Conservation (phyloP, 2,888 invertebrate genomes). For the Drosophila borealis region DNA sequence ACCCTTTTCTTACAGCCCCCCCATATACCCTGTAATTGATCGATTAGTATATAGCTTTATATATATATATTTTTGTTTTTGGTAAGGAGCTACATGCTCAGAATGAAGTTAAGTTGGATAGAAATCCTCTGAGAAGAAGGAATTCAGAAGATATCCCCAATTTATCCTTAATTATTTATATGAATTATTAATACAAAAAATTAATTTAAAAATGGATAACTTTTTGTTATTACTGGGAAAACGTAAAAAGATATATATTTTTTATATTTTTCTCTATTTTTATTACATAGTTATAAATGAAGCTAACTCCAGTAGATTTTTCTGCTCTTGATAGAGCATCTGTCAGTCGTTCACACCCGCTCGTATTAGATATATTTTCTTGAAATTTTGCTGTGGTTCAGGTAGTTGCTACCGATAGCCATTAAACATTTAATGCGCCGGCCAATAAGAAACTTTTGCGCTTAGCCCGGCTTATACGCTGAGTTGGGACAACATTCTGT, state of each 20-base stretch:
- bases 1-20: conserved; percentile 3
- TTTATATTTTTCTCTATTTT: too few species aligned
- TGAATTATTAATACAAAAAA: too few species aligned
- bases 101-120: too few species aligned
- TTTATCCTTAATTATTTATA: too few species aligned
- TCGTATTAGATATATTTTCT: not conserved
- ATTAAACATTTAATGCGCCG: conserved; percentile 63
- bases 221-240: too few species aligned
- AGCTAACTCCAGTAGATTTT: too few species aligned
- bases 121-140: too few species aligned
- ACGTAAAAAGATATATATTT: too few species aligned
- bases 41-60: not conserved
- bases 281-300: not conserved
- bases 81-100: too few species aligned
- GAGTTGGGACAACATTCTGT: conserved; percentile 10
- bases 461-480: conserved; percentile 38
- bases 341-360: not conserved
- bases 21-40: conserved; percentile 25
- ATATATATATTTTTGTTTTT: too few species aligned
- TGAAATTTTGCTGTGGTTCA: conserved; percentile 36
- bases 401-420: conserved; percentile 54
- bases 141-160: too few species aligned
- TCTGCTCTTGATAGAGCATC: conserved; percentile 1
- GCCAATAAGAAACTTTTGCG: conserved; percentile 64
- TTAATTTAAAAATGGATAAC: too few species aligned